phyloP scores from a whole-genome alignment of 1,140 invertebrate genomes.

The Drosophila yakuba region DNA sequence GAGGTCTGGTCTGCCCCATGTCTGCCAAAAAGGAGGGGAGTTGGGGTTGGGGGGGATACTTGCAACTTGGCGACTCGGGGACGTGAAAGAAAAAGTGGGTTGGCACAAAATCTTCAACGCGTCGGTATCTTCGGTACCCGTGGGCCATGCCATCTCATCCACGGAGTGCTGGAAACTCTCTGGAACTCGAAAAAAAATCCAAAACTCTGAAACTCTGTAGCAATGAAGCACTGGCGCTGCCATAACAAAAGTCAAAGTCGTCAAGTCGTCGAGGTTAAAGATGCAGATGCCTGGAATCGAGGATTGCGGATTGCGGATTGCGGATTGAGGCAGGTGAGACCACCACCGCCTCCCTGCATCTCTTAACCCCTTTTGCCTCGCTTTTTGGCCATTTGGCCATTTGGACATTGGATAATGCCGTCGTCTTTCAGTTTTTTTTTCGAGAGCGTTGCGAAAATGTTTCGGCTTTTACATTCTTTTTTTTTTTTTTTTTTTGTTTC shows the following conservation, averaged over 20 bases:
- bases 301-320: constrained; percentile 56
- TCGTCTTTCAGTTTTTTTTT: constrained; percentile 54
- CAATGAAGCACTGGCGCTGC: constrained; percentile 26
- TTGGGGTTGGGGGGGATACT: background rate
- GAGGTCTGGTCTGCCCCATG: constrained; percentile 50
- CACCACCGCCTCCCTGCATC: background rate
- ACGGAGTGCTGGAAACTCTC: background rate
- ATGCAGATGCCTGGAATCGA: constrained; percentile 57
- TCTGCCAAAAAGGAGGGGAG: constrained; percentile 19
- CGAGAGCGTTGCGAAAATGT: constrained; percentile 70
- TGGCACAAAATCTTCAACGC: constrained; percentile 79
- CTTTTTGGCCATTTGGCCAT: background rate
- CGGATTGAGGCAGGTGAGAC: constrained; percentile 68
- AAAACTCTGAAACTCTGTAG: constrained; percentile 1
- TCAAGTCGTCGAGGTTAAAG: constrained; percentile 63
- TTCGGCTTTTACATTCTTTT: constrained; percentile 40
- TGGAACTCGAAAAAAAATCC: no score
- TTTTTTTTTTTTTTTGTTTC: background rate
- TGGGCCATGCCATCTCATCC: constrained; percentile 50
- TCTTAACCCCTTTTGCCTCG: background rate
- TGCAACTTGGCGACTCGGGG: background rate
- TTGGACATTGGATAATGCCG: constrained; percentile 31
- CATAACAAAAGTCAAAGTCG: constrained; percentile 68
- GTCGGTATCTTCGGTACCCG: constrained; percentile 71
- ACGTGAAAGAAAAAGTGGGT: constrained; percentile 58